These are phyloP conservation scores for Azemiops feae DNA, from an alignment of 2,113 vertebrate species.

Conservation along the genomic window DNA sequence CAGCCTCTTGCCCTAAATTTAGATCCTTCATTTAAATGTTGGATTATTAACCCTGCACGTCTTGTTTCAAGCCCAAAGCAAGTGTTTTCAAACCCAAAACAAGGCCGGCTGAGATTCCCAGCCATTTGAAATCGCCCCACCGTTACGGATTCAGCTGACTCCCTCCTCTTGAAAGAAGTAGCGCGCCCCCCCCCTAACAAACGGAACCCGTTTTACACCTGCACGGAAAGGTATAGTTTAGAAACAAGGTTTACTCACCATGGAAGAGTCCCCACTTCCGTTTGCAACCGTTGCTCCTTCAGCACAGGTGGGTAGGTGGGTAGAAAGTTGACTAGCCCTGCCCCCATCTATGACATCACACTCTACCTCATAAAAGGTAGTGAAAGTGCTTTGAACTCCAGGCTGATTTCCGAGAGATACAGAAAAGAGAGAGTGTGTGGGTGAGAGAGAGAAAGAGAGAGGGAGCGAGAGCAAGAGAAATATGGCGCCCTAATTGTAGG, in stretches of 20 bases:
- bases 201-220: background rate
- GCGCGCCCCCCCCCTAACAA: no score
- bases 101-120: background rate
- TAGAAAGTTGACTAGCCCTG: conserved; percentile 87
- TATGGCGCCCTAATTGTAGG: conserved; percentile 61
- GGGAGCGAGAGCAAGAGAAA: conserved; percentile 79
- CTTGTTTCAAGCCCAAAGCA: background rate
- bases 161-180: no score
- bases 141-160: no score
- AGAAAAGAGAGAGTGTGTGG: conserved; percentile 78
- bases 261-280: conserved; percentile 80
- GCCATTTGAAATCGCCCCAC: no score
- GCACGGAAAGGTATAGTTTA: conserved; percentile 48
- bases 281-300: conserved; percentile 81
- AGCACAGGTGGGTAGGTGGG: conserved; percentile 84
- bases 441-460: conserved; percentile 77
- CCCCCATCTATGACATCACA: conserved; percentile 86
- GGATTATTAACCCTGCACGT: background rate
- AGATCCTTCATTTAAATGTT: background rate
- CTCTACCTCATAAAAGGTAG: conserved; percentile 87
- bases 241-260: conserved; percentile 77
- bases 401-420: conserved; percentile 87
- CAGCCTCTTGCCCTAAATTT: background rate
- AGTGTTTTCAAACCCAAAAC: background rate
- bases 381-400: conserved; percentile 85